Percentiles rank a stretch among this genome's conserved stretches.
These are phyloP conservation scores for Centroberyx gerrardi DNA, from an alignment of 2,797 vertebrate species.

Conservation along the genomic window DNA sequence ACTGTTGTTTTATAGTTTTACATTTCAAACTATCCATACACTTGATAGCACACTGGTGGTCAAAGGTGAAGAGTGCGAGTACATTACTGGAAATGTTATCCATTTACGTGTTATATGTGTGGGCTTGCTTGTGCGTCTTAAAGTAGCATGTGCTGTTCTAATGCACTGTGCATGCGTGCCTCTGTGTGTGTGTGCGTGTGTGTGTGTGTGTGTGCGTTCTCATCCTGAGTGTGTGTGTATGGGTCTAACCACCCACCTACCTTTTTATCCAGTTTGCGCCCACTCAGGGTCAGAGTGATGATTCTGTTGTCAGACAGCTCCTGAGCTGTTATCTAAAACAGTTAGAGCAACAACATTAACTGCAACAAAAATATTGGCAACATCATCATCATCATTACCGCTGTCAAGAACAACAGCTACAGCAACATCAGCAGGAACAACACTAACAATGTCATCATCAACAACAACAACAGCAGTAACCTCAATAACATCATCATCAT, in stretches of 20 bases:
- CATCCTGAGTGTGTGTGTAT: slow-evolving; percentile 79
- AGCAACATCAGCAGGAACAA: slow-evolving; percentile 11
- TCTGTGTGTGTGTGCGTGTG: slow-evolving; percentile 49
- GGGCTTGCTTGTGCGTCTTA: slow-evolving; percentile 29
- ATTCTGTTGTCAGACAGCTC: slow-evolving; percentile 98
- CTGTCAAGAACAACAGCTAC: slow-evolving; percentile 7
- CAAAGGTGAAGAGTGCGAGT: slow-evolving; percentile 41
- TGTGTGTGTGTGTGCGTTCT: slow-evolving; percentile 82
- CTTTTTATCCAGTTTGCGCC: slow-evolving; percentile 98
- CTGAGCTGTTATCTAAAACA: slow-evolving; percentile 93
- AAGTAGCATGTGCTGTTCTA: slow-evolving; percentile 23
- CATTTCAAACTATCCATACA: slow-evolving; percentile 1
- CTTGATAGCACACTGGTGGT: slow-evolving; percentile 13
- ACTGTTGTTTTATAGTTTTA: neutral
- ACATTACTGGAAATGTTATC: slow-evolving; percentile 40
- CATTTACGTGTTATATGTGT: slow-evolving; percentile 11
- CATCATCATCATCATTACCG: neutral
- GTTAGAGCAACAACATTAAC: slow-evolving; percentile 47
- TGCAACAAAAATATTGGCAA: slow-evolving; percentile 31
- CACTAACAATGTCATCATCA: neutral
- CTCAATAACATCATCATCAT: slow-evolving; percentile 5
- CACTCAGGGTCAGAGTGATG: slow-evolving; percentile 95
- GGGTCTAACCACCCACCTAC: slow-evolving; percentile 79
- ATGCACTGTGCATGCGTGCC: slow-evolving; percentile 6
- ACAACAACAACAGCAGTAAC: neutral